These are phyloP conservation scores for Hirtodrosophila duncani DNA, from an alignment of 2,888 invertebrate genomes.

Conservation along the genomic window DNA sequence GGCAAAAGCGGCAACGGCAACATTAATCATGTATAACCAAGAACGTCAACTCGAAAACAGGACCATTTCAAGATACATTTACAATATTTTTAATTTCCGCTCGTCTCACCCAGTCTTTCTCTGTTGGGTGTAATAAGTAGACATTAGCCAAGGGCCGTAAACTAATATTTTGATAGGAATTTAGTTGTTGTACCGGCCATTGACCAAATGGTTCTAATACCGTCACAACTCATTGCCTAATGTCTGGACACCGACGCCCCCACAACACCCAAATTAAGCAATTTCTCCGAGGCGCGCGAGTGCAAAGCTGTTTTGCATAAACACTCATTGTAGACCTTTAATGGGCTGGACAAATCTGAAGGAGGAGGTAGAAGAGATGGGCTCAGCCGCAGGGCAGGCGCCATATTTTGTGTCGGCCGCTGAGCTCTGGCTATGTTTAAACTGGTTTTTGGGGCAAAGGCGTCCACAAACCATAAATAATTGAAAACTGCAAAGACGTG, in stretches of 20 bases:
- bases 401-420: constrained; percentile 45
- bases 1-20: no score
- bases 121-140: constrained; percentile 33
- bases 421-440: constrained; percentile 51
- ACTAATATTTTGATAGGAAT: constrained; percentile 51
- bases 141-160: no score
- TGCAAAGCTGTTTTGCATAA: no score
- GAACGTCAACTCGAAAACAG: no score
- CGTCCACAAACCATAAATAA: constrained; percentile 72
- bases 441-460: constrained; percentile 64
- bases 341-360: neutral
- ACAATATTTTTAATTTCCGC: no score
- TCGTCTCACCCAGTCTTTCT: no score
- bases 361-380: constrained; percentile 31
- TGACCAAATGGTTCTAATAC: constrained; percentile 19
- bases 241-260: no score
- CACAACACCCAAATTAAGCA: no score
- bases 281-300: no score
- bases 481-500: constrained; percentile 71
- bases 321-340: no score
- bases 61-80: no score
- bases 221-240: constrained; percentile 18
- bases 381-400: constrained; percentile 50
- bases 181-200: constrained; percentile 46
- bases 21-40: constrained; percentile 44